Evolutionary conservation across 2,797 vertebrate species (phyloP).

Genomic region (Ptychadena robeensis): DNA sequence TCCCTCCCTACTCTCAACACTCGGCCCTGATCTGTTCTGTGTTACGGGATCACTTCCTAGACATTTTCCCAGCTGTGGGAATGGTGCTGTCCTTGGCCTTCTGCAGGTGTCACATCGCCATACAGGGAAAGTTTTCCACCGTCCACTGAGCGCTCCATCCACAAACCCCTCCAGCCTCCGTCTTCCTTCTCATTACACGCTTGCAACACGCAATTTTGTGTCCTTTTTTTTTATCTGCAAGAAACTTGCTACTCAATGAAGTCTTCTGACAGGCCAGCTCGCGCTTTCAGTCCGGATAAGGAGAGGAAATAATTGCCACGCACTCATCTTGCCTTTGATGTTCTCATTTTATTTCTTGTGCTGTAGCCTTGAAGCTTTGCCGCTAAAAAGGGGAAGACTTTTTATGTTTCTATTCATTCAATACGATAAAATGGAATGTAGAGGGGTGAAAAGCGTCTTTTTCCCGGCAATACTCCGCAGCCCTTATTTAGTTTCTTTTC

Average conservation of each 20-base stretch:
- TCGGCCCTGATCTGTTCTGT: no score
- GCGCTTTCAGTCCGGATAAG: conserved; percentile 54
- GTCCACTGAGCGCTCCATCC: not conserved
- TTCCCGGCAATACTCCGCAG: conserved; percentile 14
- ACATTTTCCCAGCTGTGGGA: not conserved
- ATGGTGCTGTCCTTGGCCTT: no score
- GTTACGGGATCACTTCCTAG: not conserved
- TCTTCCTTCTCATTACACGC: conserved; percentile 58
- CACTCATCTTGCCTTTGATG: conserved; percentile 58
- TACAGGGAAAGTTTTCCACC: not conserved
- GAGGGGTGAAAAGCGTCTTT: conserved; percentile 41
- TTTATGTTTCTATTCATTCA: conserved; percentile 59
- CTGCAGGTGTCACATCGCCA: not conserved
- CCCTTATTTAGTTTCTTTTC: conserved; percentile 29
- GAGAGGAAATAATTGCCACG: conserved; percentile 55
- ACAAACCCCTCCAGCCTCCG: conserved; percentile 9
- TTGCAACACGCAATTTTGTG: conserved; percentile 60
- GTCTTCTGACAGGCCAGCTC: conserved; percentile 52
- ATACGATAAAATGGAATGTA: conserved; percentile 54
- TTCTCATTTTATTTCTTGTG: conserved; percentile 51
- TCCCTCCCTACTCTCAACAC: no score
- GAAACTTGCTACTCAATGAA: conserved; percentile 56
- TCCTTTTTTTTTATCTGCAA: conserved; percentile 57
- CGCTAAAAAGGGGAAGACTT: conserved; percentile 48
- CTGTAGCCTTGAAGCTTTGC: conserved; percentile 54